Evolutionary conservation across 2,797 vertebrate genomes (phyloP).

Genomic region (Octomys mimax): DNA sequence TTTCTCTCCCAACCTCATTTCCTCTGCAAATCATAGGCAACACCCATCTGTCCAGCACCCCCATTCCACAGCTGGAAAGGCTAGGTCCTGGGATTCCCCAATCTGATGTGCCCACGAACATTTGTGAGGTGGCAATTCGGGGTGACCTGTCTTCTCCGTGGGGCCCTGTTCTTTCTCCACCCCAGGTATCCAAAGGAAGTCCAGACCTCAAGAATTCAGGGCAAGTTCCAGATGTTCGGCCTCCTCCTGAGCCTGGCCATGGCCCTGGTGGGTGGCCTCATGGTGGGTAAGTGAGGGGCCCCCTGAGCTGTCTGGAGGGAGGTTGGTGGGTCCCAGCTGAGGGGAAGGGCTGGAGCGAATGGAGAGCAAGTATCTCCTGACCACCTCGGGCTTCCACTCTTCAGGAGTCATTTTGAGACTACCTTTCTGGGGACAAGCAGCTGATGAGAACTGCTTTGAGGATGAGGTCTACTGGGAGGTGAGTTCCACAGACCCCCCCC

Average conservation of each 20-base stretch:
- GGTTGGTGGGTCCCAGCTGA: neutral
- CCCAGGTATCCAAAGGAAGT: conserved; percentile 88
- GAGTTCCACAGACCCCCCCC: conserved; percentile 62
- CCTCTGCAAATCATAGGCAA: neutral
- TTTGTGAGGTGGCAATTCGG: neutral
- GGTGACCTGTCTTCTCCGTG: neutral
- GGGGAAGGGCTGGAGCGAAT: neutral
- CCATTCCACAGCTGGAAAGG: neutral
- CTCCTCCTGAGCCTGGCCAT: conserved; percentile 94
- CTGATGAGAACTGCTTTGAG: conserved; percentile 96
- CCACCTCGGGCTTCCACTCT: neutral
- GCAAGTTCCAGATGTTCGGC: conserved; percentile 94
- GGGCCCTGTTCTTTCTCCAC: conserved; percentile 15
- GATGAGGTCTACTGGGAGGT: conserved; percentile 98
- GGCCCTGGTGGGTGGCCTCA: conserved; percentile 93
- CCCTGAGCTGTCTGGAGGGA: neutral
- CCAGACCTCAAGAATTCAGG: conserved; percentile 89
- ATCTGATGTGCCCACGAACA: neutral
- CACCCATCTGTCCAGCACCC: neutral
- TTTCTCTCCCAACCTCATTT: neutral
- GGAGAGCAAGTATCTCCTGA: neutral
- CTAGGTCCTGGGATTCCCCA: neutral
- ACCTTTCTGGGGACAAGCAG: conserved; percentile 95
- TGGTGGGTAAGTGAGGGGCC: conserved; percentile 92
- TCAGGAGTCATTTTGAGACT: conserved; percentile 94